These are phyloP conservation scores for Acanthosepion pharaonis DNA, from an alignment of 2,888 invertebrate species.

Conservation along the genomic window DNA sequence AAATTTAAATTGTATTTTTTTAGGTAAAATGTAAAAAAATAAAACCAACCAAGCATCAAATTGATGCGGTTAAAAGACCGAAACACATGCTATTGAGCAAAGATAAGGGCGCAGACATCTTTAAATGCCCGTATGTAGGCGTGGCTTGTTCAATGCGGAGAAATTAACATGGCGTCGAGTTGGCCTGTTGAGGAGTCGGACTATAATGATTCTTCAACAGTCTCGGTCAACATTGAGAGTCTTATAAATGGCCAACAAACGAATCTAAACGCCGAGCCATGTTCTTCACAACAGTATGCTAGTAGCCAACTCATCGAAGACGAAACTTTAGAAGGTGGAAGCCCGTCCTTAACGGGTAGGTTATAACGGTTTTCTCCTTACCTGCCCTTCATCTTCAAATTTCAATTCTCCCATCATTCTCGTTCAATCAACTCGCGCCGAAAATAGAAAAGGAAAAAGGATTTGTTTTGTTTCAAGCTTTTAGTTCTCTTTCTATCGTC, in stretches of 20 bases:
- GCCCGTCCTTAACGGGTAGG: neutral
- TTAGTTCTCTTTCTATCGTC: neutral
- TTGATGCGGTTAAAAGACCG: no score
- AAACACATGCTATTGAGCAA: neutral
- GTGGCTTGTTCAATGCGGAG: neutral
- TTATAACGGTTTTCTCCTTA: slow-evolving; percentile 38
- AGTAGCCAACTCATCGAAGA: neutral
- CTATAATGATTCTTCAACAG: neutral
- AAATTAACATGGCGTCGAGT: slow-evolving; percentile 35
- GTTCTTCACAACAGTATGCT: neutral
- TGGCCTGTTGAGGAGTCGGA: neutral
- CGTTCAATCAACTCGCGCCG: neutral
- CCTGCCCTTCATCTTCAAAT: neutral
- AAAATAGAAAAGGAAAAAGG: neutral
- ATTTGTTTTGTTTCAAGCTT: neutral
- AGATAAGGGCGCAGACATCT: slow-evolving; percentile 35
- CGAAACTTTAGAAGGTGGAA: neutral
- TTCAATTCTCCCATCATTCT: neutral
- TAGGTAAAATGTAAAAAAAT: neutral
- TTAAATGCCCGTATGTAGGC: slow-evolving; percentile 38
- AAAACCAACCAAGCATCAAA: no score
- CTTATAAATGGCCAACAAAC: neutral
- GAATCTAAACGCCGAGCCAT: neutral
- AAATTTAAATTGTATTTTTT: neutral
- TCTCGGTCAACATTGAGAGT: neutral